phyloP scores from a whole-genome alignment of 2,113 vertebrate species.

The Chauna torquata region DNA sequence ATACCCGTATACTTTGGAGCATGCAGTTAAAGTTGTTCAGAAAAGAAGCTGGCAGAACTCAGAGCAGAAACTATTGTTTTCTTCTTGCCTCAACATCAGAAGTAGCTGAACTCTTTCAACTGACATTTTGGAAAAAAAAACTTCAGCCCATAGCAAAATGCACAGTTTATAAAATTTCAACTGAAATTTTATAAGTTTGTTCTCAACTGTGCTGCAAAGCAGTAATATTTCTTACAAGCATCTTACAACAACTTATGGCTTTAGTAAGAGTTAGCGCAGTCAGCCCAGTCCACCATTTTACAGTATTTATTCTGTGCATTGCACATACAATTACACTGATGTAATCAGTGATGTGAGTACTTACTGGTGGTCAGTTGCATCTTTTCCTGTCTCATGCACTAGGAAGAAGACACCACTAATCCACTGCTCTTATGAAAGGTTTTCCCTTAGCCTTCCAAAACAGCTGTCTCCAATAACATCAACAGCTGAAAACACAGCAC shows the following conservation, averaged over 20 bases:
- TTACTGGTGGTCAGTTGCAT: neutral
- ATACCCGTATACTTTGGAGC: too few relatives aligned
- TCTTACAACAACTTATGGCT: neutral
- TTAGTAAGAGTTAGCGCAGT: neutral
- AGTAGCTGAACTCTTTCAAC: slow-evolving; percentile 7
- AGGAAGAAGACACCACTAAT: neutral
- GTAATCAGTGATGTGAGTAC: neutral
- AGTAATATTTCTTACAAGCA: neutral
- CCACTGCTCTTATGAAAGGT: neutral
- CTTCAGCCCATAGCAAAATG: neutral
- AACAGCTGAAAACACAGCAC: slow-evolving; percentile 33
- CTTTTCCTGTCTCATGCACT: neutral
- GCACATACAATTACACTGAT: neutral
- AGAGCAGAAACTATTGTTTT: slow-evolving; percentile 40
- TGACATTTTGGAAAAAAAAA: neutral
- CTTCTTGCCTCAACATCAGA: slow-evolving; percentile 6
- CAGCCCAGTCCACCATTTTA: neutral
- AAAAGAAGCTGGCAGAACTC: slow-evolving; percentile 39
- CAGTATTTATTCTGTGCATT: neutral
- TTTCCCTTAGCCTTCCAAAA: neutral
- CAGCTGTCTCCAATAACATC: neutral
- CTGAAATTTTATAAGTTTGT: neutral
- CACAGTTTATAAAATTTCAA: neutral
- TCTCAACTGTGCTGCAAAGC: neutral
- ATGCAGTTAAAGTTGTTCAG: slow-evolving; percentile 5